Conservation (phyloP, 1,140 invertebrate species). For the Mamestra configurata region DNA sequence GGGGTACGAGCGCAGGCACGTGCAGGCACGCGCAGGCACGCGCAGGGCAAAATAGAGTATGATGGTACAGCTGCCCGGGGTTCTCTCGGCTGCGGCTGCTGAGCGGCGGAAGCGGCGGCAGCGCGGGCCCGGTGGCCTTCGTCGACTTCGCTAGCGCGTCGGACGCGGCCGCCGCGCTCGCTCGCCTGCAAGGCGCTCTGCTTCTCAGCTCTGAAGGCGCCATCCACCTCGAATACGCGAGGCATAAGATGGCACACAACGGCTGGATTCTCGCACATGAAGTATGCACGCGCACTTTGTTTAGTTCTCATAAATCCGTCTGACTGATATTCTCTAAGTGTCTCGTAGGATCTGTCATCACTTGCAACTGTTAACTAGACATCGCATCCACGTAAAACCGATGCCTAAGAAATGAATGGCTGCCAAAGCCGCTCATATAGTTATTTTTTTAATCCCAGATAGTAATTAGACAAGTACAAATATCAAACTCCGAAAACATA, state of each 20-base stretch:
- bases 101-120: conserved; percentile 90
- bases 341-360: conserved; percentile 1
- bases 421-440: no score
- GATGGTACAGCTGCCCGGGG: conserved; percentile 95
- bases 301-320: conserved; percentile 21
- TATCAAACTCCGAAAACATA: no score
- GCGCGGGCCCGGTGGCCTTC: conserved; percentile 93
- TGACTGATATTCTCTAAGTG: neutral
- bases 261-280: conserved; percentile 88
- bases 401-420: no score
- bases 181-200: conserved; percentile 97
- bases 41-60: conserved; percentile 75
- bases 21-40: no score
- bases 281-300: conserved; percentile 82
- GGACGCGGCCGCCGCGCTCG: conserved; percentile 96
- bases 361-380: neutral
- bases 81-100: conserved; percentile 99
- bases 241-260: conserved; percentile 96
- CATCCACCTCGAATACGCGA: conserved; percentile 99
- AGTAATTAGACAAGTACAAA: no score
- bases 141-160: conserved; percentile 98
- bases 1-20: conserved; percentile 77
- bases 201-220: conserved; percentile 98
- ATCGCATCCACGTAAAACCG: neutral
- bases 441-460: no score